A percentile compares a stretch with the other conserved stretches of the same genome.
Evolutionary conservation across 1,140 invertebrate genomes (phyloP).

Genomic region (Diorhabda carinulata): DNA sequence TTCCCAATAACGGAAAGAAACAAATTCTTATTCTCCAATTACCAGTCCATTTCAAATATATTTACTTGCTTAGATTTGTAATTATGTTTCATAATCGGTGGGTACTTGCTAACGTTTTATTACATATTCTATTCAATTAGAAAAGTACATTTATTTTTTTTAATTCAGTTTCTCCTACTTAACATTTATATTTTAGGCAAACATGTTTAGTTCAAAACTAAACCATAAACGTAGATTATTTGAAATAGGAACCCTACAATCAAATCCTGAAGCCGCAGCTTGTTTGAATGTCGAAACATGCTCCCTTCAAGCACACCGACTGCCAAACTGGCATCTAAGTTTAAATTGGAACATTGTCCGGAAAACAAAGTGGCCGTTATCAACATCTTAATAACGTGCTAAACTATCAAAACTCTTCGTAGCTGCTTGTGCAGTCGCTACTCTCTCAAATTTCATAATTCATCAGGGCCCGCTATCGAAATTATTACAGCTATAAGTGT

Average conservation of each 20-base stretch:
- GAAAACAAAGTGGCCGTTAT: constrained; percentile 10
- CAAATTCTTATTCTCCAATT: too few relatives aligned
- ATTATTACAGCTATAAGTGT: constrained; percentile 10
- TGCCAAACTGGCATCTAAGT: not conserved
- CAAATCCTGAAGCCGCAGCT: not conserved
- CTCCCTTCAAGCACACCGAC: not conserved
- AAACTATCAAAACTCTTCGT: constrained; percentile 1
- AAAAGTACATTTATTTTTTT: too few relatives aligned
- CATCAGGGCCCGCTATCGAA: constrained; percentile 8
- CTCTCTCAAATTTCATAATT: constrained; percentile 7
- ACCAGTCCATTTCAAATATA: too few relatives aligned
- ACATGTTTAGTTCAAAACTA: too few relatives aligned
- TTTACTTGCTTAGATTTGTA: too few relatives aligned
- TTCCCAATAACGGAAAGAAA: too few relatives aligned
- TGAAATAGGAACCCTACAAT: not conserved
- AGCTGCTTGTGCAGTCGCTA: not conserved
- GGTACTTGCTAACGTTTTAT: too few relatives aligned
- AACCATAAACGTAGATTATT: too few relatives aligned
- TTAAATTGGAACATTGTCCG: constrained; percentile 6
- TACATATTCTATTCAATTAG: too few relatives aligned
- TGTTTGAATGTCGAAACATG: not conserved
- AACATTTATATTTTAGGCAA: too few relatives aligned
- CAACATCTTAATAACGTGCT: constrained; percentile 13
- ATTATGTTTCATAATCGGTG: too few relatives aligned
- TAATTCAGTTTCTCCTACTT: too few relatives aligned